These are phyloP conservation scores for Fissipunctia ypsillon DNA, from an alignment of 2,888 invertebrate species.

Conservation along the genomic window DNA sequence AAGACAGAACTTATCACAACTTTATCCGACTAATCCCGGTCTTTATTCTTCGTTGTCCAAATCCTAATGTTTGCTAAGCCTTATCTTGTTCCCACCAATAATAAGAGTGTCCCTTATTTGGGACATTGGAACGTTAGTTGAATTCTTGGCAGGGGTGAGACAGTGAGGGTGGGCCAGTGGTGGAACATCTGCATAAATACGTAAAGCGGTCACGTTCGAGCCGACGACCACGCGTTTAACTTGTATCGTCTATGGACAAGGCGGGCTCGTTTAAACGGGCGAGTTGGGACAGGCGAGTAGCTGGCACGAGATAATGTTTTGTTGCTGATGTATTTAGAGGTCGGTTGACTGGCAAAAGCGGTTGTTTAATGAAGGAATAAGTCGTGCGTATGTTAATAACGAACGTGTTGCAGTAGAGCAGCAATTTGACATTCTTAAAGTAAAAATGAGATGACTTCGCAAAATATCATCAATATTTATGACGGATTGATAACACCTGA, in stretches of 20 bases:
- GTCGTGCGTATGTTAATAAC: not conserved
- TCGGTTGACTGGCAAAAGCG: not conserved
- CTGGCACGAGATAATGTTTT: constrained; percentile 14
- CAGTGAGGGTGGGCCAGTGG: constrained; percentile 51
- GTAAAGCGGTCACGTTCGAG: constrained; percentile 87
- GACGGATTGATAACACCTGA: not conserved
- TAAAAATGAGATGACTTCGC: not conserved
- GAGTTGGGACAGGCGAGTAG: constrained; percentile 47
- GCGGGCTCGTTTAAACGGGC: constrained; percentile 63
- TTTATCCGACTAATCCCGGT: constrained; percentile 62
- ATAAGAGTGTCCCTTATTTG: constrained; percentile 76
- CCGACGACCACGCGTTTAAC: constrained; percentile 81
- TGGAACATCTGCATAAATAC: constrained; percentile 87
- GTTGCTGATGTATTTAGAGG: not conserved
- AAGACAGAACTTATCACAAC: constrained; percentile 58
- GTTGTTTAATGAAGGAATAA: not conserved
- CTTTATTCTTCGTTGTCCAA: constrained; percentile 78
- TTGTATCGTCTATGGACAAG: constrained; percentile 79
- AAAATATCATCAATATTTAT: not conserved
- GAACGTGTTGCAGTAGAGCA: not conserved
- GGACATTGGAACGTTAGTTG: constrained; percentile 79
- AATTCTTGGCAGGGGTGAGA: constrained; percentile 78
- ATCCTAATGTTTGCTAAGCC: constrained; percentile 77
- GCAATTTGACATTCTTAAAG: not conserved
- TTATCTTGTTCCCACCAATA: constrained; percentile 75